These are phyloP conservation scores for Aphelocoma californica DNA, from an alignment of 2,797 vertebrate species.

Conservation along the genomic window DNA sequence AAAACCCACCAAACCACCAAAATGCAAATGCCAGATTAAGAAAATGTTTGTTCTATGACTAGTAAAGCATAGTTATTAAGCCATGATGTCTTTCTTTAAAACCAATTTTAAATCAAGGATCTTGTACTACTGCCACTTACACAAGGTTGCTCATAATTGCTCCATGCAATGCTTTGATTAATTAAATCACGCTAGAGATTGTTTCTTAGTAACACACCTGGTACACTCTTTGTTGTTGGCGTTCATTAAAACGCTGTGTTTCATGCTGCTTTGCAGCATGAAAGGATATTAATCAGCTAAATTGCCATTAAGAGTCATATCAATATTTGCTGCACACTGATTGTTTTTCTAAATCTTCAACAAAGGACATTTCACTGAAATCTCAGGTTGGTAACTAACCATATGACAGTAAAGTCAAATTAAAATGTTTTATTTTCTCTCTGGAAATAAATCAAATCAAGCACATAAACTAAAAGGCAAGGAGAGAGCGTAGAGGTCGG, in stretches of 20 bases:
- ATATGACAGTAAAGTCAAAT: conserved; percentile 43
- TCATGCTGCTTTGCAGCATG: conserved; percentile 56
- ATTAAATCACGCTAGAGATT: conserved; percentile 79
- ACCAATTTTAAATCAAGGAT: conserved; percentile 62
- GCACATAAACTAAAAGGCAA: conserved; percentile 3
- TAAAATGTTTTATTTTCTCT: conserved; percentile 63
- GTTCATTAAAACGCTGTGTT: conserved; percentile 70
- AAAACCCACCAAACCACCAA: neutral
- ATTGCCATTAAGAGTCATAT: conserved; percentile 78
- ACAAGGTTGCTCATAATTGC: conserved; percentile 71
- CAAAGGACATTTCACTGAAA: conserved; percentile 70
- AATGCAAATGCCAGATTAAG: neutral
- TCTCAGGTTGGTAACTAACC: conserved; percentile 57
- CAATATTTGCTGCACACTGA: conserved; percentile 71
- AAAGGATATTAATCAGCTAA: conserved; percentile 79
- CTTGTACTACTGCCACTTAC: conserved; percentile 62
- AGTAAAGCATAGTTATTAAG: conserved; percentile 62
- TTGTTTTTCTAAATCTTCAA: conserved; percentile 74
- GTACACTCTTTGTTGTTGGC: conserved; percentile 71
- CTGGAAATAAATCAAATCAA: neutral
- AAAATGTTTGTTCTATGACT: conserved; percentile 17
- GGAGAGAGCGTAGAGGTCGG: neutral
- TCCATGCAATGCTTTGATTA: conserved; percentile 71
- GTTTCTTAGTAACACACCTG: conserved; percentile 82
- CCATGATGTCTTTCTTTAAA: conserved; percentile 73